phyloP scores from a whole-genome alignment of 2,888 invertebrate genomes.

The Lepidochitona cinerea region DNA sequence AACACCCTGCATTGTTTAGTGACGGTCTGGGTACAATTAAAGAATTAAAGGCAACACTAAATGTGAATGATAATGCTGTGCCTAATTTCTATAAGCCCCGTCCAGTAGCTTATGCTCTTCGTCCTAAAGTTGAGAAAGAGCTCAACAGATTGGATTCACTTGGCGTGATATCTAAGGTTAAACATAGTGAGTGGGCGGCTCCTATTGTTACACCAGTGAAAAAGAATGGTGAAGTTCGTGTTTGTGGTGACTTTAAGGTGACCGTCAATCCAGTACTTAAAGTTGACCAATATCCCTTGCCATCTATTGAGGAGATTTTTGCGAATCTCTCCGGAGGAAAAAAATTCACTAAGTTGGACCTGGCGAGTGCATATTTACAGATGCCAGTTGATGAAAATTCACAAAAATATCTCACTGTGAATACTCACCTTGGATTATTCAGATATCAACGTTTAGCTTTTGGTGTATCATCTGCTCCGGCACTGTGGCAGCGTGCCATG shows the following conservation, averaged over 20 bases:
- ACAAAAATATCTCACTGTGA: constrained; percentile 7
- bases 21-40: too few species aligned
- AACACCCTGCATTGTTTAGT: too few species aligned
- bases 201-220: constrained; percentile 45
- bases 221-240: constrained; percentile 26
- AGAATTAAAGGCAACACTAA: too few species aligned
- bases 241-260: constrained; percentile 47
- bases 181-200: constrained; percentile 39
- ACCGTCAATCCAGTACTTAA: constrained; percentile 45
- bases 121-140: constrained; percentile 24
- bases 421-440: neutral
- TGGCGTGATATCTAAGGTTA: constrained; percentile 25
- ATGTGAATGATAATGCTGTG: too few species aligned
- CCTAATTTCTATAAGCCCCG: too few species aligned
- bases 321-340: constrained; percentile 29
- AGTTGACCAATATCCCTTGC: constrained; percentile 48
- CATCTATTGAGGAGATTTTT: constrained; percentile 46
- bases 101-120: too few species aligned
- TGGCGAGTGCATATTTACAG: constrained; percentile 20
- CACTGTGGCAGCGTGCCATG: constrained; percentile 1
- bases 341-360: constrained; percentile 23
- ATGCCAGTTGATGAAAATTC: constrained; percentile 28
- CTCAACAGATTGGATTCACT: constrained; percentile 16
- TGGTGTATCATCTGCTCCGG: too few species aligned
- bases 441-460: constrained; percentile 4